Evolutionary conservation across 2,797 vertebrate species (phyloP).

Genomic region (Muscicapa striata): DNA sequence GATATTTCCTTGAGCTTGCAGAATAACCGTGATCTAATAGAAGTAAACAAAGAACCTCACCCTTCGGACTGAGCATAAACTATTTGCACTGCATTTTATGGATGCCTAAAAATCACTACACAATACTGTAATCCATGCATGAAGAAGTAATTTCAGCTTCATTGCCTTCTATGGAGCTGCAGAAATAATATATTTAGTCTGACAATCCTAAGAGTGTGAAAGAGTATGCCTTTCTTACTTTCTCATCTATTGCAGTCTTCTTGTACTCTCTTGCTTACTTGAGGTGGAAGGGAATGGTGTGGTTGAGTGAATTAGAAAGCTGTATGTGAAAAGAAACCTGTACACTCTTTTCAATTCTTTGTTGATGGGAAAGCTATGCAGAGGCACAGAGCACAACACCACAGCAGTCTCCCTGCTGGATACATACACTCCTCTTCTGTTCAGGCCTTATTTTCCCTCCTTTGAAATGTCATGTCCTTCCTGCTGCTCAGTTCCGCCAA

Average conservation of each 20-base stretch:
- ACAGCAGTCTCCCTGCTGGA: neutral
- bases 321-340: neutral
- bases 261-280: neutral
- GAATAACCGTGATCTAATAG: neutral
- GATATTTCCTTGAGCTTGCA: neutral
- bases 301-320: neutral
- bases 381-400: neutral
- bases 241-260: neutral
- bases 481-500: conserved; percentile 7
- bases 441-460: neutral
- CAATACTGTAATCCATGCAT: neutral
- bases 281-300: neutral
- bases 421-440: neutral
- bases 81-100: conserved; percentile 33
- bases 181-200: neutral
- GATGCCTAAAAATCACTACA: neutral
- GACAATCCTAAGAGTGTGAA: neutral
- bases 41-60: neutral
- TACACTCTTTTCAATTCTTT: neutral
- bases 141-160: conserved; percentile 37
- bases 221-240: neutral
- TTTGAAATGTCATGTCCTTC: conserved; percentile 17
- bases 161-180: conserved; percentile 17
- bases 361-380: neutral
- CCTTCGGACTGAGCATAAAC: neutral